Percentiles rank a stretch among this genome's conserved stretches.
These are phyloP conservation scores for Buteo buteo DNA, from an alignment of 2,113 vertebrate species.

Conservation along the genomic window DNA sequence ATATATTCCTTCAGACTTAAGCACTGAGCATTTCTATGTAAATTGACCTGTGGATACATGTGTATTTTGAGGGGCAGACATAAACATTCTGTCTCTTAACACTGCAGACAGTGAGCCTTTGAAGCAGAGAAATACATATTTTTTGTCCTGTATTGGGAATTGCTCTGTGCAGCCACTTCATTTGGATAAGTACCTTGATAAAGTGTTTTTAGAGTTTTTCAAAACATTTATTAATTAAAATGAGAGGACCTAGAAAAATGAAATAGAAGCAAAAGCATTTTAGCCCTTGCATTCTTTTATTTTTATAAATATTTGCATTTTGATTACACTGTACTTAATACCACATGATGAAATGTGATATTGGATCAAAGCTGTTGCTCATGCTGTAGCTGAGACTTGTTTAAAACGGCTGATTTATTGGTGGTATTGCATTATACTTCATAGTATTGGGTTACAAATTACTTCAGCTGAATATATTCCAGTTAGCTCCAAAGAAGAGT, in stretches of 20 bases:
- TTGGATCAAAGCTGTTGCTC: conserved; percentile 54
- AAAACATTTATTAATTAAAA: conserved; percentile 60
- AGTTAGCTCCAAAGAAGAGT: background rate
- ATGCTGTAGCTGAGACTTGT: background rate
- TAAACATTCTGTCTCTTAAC: background rate
- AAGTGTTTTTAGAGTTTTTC: conserved; percentile 61
- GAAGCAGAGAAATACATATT: background rate
- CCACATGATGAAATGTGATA: conserved; percentile 54
- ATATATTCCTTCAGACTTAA: background rate
- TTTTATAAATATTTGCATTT: conserved; percentile 70
- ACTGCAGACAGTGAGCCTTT: background rate
- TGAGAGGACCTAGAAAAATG: conserved; percentile 42
- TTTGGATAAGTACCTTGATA: conserved; percentile 41
- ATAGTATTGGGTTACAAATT: background rate
- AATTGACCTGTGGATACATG: background rate
- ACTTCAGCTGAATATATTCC: background rate
- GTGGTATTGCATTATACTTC: background rate
- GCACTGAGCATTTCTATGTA: background rate
- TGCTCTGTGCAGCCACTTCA: conserved; percentile 2
- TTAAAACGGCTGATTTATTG: background rate
- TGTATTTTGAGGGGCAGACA: background rate
- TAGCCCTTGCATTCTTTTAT: conserved; percentile 40
- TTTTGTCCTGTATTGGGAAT: conserved; percentile 8
- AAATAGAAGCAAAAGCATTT: conserved; percentile 33
- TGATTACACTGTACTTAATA: conserved; percentile 49